Conservation (phyloP, 2,888 invertebrate species). For the Myopa tessellatipennis region DNA sequence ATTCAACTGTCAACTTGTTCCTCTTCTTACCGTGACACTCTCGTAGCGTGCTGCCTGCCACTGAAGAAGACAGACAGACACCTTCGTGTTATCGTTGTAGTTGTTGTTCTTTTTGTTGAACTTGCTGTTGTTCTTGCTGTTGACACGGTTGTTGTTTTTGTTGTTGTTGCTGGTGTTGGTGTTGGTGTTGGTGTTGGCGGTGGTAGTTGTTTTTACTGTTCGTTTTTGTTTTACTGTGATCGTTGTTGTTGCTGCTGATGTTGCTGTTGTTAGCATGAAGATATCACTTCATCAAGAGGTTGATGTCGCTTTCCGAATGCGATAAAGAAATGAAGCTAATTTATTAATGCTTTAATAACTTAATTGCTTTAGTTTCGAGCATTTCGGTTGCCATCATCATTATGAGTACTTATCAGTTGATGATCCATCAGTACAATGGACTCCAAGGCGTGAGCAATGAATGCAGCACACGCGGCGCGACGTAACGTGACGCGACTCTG, state of each 20-base stretch:
- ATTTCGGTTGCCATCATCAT: too few relatives aligned
- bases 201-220: not conserved
- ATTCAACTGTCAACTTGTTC: not conserved
- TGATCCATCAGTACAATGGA: too few relatives aligned
- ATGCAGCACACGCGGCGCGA: too few relatives aligned
- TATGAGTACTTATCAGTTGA: too few relatives aligned
- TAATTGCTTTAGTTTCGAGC: constrained; percentile 3
- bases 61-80: not conserved
- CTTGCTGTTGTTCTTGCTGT: not conserved
- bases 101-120: not conserved
- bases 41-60: not conserved
- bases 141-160: not conserved
- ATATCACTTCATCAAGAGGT: constrained; percentile 15
- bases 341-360: constrained; percentile 30
- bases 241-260: not conserved
- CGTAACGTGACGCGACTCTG: too few relatives aligned
- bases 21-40: not conserved
- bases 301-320: constrained; percentile 13
- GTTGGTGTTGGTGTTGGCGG: not conserved
- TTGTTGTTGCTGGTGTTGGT: not conserved
- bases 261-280: not conserved
- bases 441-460: too few relatives aligned
- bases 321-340: constrained; percentile 17
- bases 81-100: not conserved
- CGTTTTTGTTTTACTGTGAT: not conserved